Percentiles rank a stretch among this genome's conserved stretches.
Evolutionary conservation across 2,797 vertebrate genomes (phyloP).

Genomic region (Sebastes vulpes): DNA sequence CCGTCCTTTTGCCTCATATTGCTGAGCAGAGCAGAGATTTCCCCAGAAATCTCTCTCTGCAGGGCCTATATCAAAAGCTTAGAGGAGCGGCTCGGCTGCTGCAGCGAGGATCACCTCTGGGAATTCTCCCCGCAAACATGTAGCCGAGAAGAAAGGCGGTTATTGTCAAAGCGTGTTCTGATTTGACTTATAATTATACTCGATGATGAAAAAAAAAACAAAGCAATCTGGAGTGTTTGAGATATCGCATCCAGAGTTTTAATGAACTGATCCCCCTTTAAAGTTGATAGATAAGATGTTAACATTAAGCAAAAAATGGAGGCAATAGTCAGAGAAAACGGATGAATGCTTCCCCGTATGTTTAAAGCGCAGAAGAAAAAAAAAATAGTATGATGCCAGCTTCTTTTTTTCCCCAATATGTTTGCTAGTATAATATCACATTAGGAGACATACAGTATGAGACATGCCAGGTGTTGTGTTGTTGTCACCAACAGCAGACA

Average conservation of each 20-base stretch:
- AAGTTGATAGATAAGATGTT: not conserved
- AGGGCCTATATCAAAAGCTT: slow-evolving; percentile 63
- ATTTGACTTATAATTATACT: slow-evolving; percentile 59
- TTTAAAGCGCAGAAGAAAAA: slow-evolving; percentile 2
- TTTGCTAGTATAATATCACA: slow-evolving; percentile 1
- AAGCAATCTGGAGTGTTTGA: slow-evolving; percentile 25
- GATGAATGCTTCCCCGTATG: not conserved
- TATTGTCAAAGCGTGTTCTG: slow-evolving; percentile 42
- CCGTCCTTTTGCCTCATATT: slow-evolving; percentile 31
- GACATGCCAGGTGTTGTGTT: slow-evolving; percentile 1
- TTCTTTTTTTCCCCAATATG: slow-evolving; percentile 1
- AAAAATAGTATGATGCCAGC: not conserved
- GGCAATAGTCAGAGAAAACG: not conserved
- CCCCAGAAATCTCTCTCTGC: slow-evolving; percentile 58
- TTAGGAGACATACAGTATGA: not conserved
- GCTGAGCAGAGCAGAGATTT: slow-evolving; percentile 52
- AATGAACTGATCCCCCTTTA: slow-evolving; percentile 33
- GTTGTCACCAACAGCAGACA: not conserved
- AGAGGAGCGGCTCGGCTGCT: slow-evolving; percentile 26
- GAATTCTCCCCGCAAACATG: slow-evolving; percentile 58
- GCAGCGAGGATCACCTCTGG: slow-evolving; percentile 53
- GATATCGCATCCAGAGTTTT: slow-evolving; percentile 31
- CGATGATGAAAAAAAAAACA: slow-evolving; percentile 16
- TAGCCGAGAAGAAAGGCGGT: slow-evolving; percentile 39
- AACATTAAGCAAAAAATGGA: slow-evolving; percentile 6